Conservation (phyloP, 2,888 invertebrate genomes). For the Pocota personata region DNA sequence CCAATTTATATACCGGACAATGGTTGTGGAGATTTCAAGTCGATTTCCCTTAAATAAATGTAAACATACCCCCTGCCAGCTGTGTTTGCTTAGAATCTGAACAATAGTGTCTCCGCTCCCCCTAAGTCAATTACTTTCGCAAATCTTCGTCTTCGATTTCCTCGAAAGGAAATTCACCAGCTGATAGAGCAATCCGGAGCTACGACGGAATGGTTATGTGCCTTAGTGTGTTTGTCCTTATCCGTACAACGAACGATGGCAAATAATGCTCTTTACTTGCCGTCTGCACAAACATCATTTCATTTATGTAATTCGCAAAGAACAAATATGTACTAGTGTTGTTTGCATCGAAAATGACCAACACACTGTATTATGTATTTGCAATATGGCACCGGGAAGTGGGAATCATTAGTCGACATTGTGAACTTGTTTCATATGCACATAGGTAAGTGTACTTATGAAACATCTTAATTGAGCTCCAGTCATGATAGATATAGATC, state of each 20-base stretch:
- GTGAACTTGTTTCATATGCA: no score
- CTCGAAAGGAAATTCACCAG: constrained; percentile 31
- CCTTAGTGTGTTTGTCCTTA: constrained; percentile 2
- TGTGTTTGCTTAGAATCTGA: constrained; percentile 29
- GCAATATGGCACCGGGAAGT: background rate
- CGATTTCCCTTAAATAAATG: constrained; percentile 24
- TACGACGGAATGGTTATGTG: constrained; percentile 1
- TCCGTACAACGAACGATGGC: background rate
- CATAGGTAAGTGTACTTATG: no score
- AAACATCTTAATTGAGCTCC: no score
- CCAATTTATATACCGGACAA: background rate
- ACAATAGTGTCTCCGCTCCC: background rate
- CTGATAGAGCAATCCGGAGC: constrained; percentile 18
- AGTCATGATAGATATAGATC: no score
- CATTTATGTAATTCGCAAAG: constrained; percentile 1
- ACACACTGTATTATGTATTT: background rate
- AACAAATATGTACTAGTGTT: constrained; percentile 16
- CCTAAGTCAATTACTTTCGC: constrained; percentile 39
- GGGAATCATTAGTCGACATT: background rate
- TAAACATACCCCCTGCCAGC: background rate
- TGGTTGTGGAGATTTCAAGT: background rate
- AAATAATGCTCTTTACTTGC: constrained; percentile 5
- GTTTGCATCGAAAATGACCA: constrained; percentile 23
- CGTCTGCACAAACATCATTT: background rate
- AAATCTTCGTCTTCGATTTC: constrained; percentile 39